Evolutionary conservation across 2,797 vertebrate species (phyloP).

Genomic region (Alosa sapidissima): DNA sequence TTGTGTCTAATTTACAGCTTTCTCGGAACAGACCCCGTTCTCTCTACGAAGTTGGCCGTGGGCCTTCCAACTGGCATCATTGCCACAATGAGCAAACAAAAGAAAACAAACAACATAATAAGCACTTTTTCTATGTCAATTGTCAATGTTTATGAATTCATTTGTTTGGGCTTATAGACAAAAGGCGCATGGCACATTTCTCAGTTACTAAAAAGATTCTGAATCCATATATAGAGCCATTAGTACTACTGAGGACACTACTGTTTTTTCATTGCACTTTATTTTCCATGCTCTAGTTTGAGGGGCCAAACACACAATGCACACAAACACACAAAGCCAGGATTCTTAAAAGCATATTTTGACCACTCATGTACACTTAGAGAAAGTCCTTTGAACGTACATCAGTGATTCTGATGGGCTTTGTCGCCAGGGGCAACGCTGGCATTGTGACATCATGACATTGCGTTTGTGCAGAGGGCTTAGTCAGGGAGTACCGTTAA

Average conservation of each 20-base stretch:
- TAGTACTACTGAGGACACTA: not conserved
- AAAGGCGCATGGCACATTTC: not conserved
- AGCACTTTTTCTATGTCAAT: no score
- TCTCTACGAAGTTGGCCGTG: not conserved
- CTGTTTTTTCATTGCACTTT: no score
- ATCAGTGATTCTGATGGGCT: not conserved
- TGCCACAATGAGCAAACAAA: not conserved
- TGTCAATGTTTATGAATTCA: no score
- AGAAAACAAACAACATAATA: not conserved
- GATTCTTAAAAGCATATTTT: not conserved
- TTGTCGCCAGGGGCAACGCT: not conserved
- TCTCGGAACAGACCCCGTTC: not conserved
- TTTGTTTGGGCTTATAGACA: no score
- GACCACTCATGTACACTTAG: not conserved
- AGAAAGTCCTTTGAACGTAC: not conserved
- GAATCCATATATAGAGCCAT: not conserved
- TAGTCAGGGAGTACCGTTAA: not conserved
- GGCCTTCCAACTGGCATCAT: not conserved
- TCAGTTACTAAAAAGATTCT: not conserved
- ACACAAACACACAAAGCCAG: not conserved
- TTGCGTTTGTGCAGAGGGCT: not conserved
- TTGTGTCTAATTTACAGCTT: not conserved
- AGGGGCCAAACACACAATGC: no score
- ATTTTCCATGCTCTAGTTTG: no score
- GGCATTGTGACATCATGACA: constrained; percentile 13